These are phyloP conservation scores for Sminthurides aquaticus DNA, from an alignment of 2,888 invertebrate species.

Conservation along the genomic window DNA sequence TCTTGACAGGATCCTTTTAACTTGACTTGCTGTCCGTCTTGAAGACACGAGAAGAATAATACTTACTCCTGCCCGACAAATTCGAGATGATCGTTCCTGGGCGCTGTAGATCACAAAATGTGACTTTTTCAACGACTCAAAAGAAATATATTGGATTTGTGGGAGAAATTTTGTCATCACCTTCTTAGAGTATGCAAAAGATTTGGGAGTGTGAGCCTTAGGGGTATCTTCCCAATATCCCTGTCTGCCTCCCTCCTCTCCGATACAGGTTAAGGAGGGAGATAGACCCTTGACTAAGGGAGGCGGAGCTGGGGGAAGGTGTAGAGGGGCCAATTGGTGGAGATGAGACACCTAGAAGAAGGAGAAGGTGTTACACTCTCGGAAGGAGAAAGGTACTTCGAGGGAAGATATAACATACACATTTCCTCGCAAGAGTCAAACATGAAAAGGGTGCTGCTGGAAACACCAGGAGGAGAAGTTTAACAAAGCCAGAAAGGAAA, in stretches of 20 bases:
- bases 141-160: background rate
- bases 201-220: too few species aligned
- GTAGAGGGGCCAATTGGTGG: background rate
- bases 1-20: background rate
- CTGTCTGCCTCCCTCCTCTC: too few species aligned
- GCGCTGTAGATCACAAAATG: background rate
- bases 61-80: background rate
- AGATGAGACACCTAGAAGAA: background rate
- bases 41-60: background rate
- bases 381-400: background rate
- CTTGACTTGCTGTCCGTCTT: background rate
- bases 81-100: background rate
- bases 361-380: background rate
- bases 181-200: background rate
- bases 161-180: background rate
- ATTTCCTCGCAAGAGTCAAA: background rate
- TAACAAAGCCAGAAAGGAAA: too few species aligned
- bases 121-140: background rate
- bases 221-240: too few species aligned
- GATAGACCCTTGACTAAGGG: background rate
- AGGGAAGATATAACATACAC: background rate
- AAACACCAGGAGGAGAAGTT: background rate
- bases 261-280: background rate
- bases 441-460: background rate
- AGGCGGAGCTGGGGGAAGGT: background rate